These are phyloP conservation scores for Dorcus hopei DNA, from an alignment of 2,888 invertebrate species.

Conservation along the genomic window DNA sequence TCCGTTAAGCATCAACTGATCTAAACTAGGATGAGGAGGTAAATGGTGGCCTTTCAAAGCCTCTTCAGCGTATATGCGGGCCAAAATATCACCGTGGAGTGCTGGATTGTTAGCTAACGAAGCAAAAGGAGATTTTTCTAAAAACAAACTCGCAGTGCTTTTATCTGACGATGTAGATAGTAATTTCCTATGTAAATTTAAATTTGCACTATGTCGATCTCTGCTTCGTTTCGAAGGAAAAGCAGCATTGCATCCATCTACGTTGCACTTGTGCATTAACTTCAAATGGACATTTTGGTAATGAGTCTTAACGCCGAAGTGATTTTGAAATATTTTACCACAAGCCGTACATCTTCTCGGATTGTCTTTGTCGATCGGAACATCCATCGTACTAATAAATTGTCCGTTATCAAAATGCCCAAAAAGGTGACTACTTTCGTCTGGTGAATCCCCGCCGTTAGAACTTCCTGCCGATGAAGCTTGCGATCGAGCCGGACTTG, in stretches of 20 bases:
- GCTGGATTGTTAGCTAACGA: constrained; percentile 60
- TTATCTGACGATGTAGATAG: constrained; percentile 67
- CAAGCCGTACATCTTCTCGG: constrained; percentile 89
- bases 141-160: constrained; percentile 46
- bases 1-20: constrained; percentile 51
- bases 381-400: constrained; percentile 72
- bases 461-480: constrained; percentile 61
- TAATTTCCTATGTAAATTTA: constrained; percentile 86
- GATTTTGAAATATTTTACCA: constrained; percentile 89
- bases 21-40: constrained; percentile 48
- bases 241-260: constrained; percentile 92
- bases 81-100: constrained; percentile 76
- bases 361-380: constrained; percentile 89
- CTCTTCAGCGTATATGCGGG: constrained; percentile 74
- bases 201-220: constrained; percentile 88
- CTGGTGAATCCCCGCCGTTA: constrained; percentile 55
- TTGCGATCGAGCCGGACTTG: constrained; percentile 60
- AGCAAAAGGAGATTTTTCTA: constrained; percentile 54
- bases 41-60: constrained; percentile 57
- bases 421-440: constrained; percentile 61
- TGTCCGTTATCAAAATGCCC: constrained; percentile 73
- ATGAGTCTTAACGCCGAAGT: constrained; percentile 90
- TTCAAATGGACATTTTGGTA: constrained; percentile 95
- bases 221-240: constrained; percentile 91
- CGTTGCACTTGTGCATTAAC: constrained; percentile 91